Conservation (phyloP, 1,140 invertebrate species). For the Prorops nasuta region DNA sequence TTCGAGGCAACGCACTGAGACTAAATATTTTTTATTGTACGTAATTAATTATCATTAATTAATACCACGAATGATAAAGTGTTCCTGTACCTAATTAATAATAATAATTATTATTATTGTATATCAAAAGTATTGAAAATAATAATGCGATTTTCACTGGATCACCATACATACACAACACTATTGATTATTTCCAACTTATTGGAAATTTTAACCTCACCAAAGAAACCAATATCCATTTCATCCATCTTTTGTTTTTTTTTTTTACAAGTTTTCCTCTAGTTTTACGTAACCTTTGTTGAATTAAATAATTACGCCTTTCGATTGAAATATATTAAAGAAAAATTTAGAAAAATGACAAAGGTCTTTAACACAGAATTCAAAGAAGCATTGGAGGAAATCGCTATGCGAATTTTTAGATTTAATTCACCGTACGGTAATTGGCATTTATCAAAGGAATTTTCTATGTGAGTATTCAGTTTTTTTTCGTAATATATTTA, state of each 20-base stretch:
- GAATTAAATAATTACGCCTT: too few relatives aligned
- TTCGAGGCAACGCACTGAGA: neutral
- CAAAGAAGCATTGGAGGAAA: conserved; percentile 28
- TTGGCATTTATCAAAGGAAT: neutral
- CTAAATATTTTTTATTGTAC: conserved; percentile 21
- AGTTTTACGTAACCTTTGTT: too few relatives aligned
- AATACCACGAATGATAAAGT: conserved; percentile 49
- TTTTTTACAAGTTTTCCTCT: too few relatives aligned
- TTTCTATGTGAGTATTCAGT: conserved; percentile 2
- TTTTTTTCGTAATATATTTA: neutral
- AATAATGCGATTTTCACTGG: conserved; percentile 55
- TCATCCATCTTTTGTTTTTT: too few relatives aligned
- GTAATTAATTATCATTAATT: conserved; percentile 38
- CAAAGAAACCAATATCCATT: too few relatives aligned
- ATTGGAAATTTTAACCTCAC: too few relatives aligned
- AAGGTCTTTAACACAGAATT: conserved; percentile 34
- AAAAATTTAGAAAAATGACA: conserved; percentile 15
- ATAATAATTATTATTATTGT: conserved; percentile 50
- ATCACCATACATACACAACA: too few relatives aligned
- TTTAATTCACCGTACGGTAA: conserved; percentile 30
- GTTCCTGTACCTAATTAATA: conserved; percentile 54
- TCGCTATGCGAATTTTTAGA: conserved; percentile 24
- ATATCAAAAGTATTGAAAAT: conserved; percentile 54
- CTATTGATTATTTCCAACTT: too few relatives aligned
- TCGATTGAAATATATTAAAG: too few relatives aligned